Conservation (phyloP, 2,888 invertebrate species). For the Caenorhabditis plicata region DNA sequence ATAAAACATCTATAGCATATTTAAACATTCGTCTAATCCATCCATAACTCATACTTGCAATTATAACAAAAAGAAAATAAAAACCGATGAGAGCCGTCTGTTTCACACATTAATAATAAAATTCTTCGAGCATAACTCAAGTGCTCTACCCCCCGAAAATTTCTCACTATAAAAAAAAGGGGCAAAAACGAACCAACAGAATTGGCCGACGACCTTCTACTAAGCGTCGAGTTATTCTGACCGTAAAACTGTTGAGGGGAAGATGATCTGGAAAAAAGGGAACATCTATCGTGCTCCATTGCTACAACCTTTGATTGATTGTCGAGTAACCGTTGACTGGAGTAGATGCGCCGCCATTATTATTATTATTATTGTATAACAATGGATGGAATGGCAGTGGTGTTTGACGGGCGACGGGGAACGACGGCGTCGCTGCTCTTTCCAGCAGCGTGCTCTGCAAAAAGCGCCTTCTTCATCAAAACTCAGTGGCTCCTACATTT, state of each 20-base stretch:
- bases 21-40: too few relatives aligned
- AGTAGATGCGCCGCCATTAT: background rate
- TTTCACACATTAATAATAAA: too few relatives aligned
- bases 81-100: too few relatives aligned
- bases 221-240: slow-evolving; percentile 69
- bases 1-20: too few relatives aligned
- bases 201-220: slow-evolving; percentile 73
- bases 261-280: slow-evolving; percentile 48
- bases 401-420: slow-evolving; percentile 78
- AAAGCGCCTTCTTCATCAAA: background rate
- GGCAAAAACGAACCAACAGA: slow-evolving; percentile 66
- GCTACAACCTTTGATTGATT: too few relatives aligned
- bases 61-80: too few relatives aligned
- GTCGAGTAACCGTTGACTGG: too few relatives aligned
- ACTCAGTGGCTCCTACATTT: slow-evolving; percentile 19
- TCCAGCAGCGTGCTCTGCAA: slow-evolving; percentile 38
- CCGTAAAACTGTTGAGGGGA: slow-evolving; percentile 70
- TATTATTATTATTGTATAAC: slow-evolving; percentile 50
- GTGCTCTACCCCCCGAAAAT: too few relatives aligned
- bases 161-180: background rate
- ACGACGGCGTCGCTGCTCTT: slow-evolving; percentile 83
- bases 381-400: slow-evolving; percentile 65
- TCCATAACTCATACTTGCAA: too few relatives aligned
- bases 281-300: slow-evolving; percentile 1
- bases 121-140: too few relatives aligned